These are phyloP conservation scores for Lasioglossum lativentre DNA, from an alignment of 2,888 invertebrate species.

Conservation along the genomic window DNA sequence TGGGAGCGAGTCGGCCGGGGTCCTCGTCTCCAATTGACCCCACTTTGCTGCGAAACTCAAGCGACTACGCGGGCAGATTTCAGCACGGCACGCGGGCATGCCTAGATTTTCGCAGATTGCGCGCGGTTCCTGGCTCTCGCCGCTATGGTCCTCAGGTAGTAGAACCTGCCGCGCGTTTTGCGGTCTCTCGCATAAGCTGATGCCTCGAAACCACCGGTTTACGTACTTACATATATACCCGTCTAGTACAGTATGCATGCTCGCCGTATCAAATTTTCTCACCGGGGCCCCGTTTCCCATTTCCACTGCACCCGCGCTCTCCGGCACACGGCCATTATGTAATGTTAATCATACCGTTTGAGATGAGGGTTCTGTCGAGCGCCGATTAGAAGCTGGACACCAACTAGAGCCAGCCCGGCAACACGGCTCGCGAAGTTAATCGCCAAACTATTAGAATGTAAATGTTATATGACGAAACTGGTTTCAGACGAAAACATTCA, in stretches of 20 bases:
- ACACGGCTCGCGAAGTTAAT: not conserved
- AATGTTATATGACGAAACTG: conserved; percentile 2
- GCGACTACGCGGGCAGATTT: conserved; percentile 72
- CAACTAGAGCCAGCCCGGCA: not conserved
- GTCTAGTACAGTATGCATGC: not conserved
- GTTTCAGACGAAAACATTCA: not conserved
- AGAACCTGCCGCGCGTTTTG: conserved; percentile 45
- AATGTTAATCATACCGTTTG: conserved; percentile 1
- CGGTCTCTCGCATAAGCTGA: conserved; percentile 31
- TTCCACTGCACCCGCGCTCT: conserved; percentile 5
- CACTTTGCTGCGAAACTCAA: conserved; percentile 77
- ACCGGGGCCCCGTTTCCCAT: conserved; percentile 22
- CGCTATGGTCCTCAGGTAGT: conserved; percentile 41
- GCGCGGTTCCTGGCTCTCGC: conserved; percentile 29
- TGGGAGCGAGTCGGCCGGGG: conserved; percentile 77
- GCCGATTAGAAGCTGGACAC: conserved; percentile 12
- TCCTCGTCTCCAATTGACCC: conserved; percentile 80
- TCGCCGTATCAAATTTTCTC: conserved; percentile 35
- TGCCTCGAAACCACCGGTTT: conserved; percentile 18
- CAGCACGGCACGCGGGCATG: conserved; percentile 60
- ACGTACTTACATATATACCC: not conserved
- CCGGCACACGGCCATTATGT: not conserved
- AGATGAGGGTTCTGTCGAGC: not conserved
- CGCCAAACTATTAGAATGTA: not conserved
- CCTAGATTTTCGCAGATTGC: conserved; percentile 73